These are phyloP conservation scores for Formica exsecta DNA, from an alignment of 1,140 invertebrate genomes.

Conservation along the genomic window DNA sequence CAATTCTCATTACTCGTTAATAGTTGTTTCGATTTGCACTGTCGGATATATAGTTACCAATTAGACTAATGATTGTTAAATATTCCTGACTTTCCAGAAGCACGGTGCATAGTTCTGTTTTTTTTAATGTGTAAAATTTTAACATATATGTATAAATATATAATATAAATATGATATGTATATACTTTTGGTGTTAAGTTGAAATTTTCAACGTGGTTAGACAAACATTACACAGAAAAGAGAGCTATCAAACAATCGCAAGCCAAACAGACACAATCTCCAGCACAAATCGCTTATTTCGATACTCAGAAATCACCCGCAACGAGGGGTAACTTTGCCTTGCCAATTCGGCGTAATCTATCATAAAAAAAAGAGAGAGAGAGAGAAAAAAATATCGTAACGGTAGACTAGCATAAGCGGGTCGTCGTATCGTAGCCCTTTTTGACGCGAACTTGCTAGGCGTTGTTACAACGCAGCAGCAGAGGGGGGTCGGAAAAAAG, in stretches of 20 bases:
- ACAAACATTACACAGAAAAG: background rate
- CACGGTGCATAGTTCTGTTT: no score
- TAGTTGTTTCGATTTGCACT: conserved; percentile 44
- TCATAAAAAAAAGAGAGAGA: conserved; percentile 40
- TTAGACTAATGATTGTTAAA: conserved; percentile 55
- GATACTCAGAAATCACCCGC: conserved; percentile 35
- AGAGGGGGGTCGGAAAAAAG: conserved; percentile 74
- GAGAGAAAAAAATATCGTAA: conserved; percentile 60
- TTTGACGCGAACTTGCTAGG: conserved; percentile 65
- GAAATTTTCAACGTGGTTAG: background rate
- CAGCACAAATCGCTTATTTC: conserved; percentile 19
- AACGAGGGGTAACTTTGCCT: conserved; percentile 19
- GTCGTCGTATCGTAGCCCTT: conserved; percentile 65
- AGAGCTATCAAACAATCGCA: background rate
- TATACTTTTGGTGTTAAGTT: background rate
- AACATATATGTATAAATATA: background rate
- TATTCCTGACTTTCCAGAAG: conserved; percentile 43
- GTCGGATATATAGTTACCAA: conserved; percentile 50
- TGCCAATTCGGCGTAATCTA: background rate
- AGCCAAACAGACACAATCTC: conserved; percentile 28
- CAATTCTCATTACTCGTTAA: conserved; percentile 59
- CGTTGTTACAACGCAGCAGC: conserved; percentile 75
- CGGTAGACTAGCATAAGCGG: conserved; percentile 56
- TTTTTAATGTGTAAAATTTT: background rate
- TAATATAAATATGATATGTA: background rate